Conservation (phyloP, 1,140 invertebrate genomes). For the Globodera rostochiensis region DNA sequence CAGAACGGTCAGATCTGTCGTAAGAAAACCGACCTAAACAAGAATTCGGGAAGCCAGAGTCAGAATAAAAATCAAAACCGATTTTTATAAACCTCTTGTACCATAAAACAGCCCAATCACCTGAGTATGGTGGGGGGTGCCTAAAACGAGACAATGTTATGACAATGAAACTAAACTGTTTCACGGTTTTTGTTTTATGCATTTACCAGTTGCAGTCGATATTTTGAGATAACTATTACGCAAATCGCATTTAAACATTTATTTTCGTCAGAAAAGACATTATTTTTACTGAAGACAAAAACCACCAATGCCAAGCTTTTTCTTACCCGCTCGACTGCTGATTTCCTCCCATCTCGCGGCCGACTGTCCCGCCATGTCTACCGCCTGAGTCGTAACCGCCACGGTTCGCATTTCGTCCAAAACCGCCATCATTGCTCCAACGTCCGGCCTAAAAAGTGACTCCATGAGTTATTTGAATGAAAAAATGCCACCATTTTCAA, state of each 20-base stretch:
- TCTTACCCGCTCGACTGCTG: background rate
- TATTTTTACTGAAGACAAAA: conserved; percentile 21
- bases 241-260: no score
- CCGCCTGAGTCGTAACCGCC: conserved; percentile 32
- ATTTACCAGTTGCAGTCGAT: no score
- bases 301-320: background rate
- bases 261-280: background rate
- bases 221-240: no score
- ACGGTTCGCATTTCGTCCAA: conserved; percentile 24
- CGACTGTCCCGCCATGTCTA: conserved; percentile 20
- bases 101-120: background rate
- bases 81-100: no score
- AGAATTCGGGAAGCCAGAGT: conserved; percentile 19
- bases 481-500: no score
- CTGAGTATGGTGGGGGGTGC: conserved; percentile 7
- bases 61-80: conserved; percentile 6
- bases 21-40: conserved; percentile 54
- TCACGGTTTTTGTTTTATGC: no score
- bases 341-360: conserved; percentile 6
- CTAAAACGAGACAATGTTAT: background rate
- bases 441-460: background rate
- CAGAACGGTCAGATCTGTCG: conserved; percentile 42
- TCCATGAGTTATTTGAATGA: background rate
- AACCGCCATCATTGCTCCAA: conserved; percentile 21
- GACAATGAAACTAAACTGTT: no score